A percentile compares a stretch with the other conserved stretches of the same genome.
Conservation (phyloP, 92 coral and sea anemone species). For the Actinernus sp. region DNA sequence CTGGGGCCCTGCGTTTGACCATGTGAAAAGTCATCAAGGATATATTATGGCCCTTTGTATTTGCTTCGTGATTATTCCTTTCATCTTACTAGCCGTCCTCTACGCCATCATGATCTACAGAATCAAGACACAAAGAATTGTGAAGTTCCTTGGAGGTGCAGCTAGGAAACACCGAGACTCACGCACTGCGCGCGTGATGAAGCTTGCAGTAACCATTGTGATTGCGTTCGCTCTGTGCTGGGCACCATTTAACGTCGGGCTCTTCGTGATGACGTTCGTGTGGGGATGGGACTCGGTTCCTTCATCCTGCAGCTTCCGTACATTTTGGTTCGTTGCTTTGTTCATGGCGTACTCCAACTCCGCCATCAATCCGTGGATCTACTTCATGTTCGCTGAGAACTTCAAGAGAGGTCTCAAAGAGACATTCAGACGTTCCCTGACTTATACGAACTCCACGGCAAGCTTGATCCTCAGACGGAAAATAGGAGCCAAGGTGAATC, state of each 20-base stretch:
- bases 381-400: constrained; percentile 12
- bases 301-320: background rate
- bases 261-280: constrained; percentile 8
- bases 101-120: constrained; percentile 12
- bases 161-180: constrained; percentile 1
- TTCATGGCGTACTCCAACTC: constrained; percentile 14
- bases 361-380: constrained; percentile 5
- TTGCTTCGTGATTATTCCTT: constrained; percentile 18
- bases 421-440: background rate
- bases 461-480: too few species aligned
- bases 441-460: too few species aligned
- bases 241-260: constrained; percentile 14
- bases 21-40: background rate
- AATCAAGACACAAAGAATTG: constrained; percentile 4
- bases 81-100: constrained; percentile 11
- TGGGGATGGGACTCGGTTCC: constrained; percentile 5
- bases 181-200: constrained; percentile 2
- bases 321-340: constrained; percentile 7
- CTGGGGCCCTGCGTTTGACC: constrained; percentile 16
- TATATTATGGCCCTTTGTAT: constrained; percentile 10
- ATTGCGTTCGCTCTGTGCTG: constrained; percentile 24
- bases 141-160: background rate
- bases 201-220: constrained; percentile 13
- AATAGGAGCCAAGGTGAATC: too few species aligned
- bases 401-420: constrained; percentile 15